Percentiles rank a stretch among this genome's conserved stretches.
These are phyloP conservation scores for Acinonyx jubatus DNA, from an alignment of 2,113 vertebrate species.

Conservation along the genomic window DNA sequence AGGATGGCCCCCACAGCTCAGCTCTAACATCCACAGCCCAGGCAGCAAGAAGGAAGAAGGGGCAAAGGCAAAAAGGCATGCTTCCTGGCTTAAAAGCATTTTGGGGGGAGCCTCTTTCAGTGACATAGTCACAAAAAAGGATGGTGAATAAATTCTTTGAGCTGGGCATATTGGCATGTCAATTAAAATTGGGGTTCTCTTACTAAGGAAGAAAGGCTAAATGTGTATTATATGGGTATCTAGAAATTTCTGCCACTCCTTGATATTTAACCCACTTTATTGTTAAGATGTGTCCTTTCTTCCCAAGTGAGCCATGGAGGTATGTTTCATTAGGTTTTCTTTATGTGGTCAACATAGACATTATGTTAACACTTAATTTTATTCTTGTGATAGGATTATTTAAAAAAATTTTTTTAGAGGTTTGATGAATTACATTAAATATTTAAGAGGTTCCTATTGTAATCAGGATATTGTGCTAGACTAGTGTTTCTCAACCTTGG, in stretches of 20 bases:
- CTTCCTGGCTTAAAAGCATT: neutral
- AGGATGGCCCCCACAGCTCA: neutral
- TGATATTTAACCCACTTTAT: neutral
- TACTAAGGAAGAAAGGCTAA: neutral
- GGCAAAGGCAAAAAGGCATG: neutral
- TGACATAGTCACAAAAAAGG: neutral
- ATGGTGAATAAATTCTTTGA: neutral
- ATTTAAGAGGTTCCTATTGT: neutral
- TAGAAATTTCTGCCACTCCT: neutral
- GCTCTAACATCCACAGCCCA: neutral
- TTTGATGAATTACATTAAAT: neutral
- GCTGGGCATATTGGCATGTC: neutral
- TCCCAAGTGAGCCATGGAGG: neutral
- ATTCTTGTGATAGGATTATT: constrained; percentile 9
- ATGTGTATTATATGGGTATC: neutral
- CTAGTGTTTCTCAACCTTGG: neutral
- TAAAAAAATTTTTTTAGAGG: neutral
- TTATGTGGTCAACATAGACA: neutral
- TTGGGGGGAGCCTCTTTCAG: neutral
- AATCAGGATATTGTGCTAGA: neutral
- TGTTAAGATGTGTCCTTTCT: neutral
- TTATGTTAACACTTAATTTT: neutral
- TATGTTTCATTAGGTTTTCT: neutral
- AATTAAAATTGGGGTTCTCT: neutral
- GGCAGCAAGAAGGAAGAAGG: neutral